Evolutionary conservation across 1,140 invertebrate species (phyloP), one percentile per base, ranked within the genome.

Genomic region (Cecropterus lyciades): DNA sequence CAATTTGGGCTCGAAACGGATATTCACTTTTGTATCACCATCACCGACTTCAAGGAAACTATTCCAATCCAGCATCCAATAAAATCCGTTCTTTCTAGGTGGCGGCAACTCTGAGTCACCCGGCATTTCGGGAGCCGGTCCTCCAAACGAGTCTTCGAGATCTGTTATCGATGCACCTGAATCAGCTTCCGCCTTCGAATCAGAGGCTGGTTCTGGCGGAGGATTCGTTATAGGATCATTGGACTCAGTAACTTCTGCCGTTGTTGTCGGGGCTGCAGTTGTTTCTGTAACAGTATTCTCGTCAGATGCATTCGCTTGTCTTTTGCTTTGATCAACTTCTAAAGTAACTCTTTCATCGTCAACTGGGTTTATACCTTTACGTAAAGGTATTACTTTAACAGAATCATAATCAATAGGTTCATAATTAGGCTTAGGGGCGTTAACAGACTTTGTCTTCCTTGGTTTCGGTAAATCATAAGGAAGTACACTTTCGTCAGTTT

Each of bases 1-100:
- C 45, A 95, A 93, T 92, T 96, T 96, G 0, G 96, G 96, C 63
- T 95, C 93, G 73, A 97, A 96, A 72, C 95, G 93, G 69, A 97
- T 93, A 77, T 96, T 95, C 0, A 97, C 94, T 85, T 95, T 95
- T 55, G 94, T 95, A 24, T 95, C 95, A 53, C 94, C 95, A n/a
- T 96, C 95, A 17, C 96, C 96, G 2, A 97, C 96, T 82, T 97
- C 96, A 3, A 97, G 89, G 75, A 97, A 97, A 10, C 95, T 94
- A 77, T 97, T 97, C 96, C 96, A 97, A 77, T 97, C 96, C 0
- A 97, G 90, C 55, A 97, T 93, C 86, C 96, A 97, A 78, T 97
- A 97, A 46, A 97, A 94, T 1, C 96, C 96, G 60, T 95, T 96
- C 78, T 94, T 95, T 65, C 93, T 93, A 55, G 93, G 94, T 0